phyloP scores from a whole-genome alignment of 2,797 vertebrate genomes.

The Erethizon dorsatum region DNA sequence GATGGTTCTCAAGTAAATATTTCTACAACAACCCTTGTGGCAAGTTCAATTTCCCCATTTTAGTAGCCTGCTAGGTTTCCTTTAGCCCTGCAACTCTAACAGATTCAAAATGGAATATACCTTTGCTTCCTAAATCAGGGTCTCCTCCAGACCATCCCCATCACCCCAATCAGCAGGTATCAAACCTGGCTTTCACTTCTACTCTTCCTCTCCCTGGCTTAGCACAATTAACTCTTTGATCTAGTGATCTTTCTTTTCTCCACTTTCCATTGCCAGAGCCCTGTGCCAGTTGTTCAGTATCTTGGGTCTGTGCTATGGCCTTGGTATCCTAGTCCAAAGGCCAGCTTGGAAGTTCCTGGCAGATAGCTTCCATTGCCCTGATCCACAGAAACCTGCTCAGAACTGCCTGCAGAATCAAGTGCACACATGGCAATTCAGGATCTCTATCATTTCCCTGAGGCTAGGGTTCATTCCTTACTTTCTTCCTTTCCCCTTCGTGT shows the following conservation, averaged over 20 bases:
- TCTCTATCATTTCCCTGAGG: neutral
- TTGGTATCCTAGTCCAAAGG: neutral
- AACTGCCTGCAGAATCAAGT: neutral
- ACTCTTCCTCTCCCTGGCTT: neutral
- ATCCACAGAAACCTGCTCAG: neutral
- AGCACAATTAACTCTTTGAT: neutral
- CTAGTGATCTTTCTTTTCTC: neutral
- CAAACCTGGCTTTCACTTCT: neutral
- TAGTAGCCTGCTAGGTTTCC: neutral
- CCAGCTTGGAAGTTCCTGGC: neutral
- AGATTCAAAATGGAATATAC: neutral
- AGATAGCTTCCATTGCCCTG: neutral
- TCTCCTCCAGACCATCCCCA: neutral
- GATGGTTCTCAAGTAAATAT: constrained; percentile 33
- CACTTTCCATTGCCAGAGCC: neutral
- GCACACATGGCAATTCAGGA: fast-evolving
- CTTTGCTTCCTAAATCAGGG: neutral
- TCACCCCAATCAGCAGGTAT: neutral
- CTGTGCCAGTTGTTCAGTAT: neutral
- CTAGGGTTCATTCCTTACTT: neutral
- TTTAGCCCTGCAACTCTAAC: neutral
- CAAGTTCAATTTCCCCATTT: neutral
- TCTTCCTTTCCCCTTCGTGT: neutral
- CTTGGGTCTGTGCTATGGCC: neutral
- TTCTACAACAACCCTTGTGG: neutral